Conservation (phyloP, 2,797 vertebrate genomes). For the Sebastes goodei region DNA sequence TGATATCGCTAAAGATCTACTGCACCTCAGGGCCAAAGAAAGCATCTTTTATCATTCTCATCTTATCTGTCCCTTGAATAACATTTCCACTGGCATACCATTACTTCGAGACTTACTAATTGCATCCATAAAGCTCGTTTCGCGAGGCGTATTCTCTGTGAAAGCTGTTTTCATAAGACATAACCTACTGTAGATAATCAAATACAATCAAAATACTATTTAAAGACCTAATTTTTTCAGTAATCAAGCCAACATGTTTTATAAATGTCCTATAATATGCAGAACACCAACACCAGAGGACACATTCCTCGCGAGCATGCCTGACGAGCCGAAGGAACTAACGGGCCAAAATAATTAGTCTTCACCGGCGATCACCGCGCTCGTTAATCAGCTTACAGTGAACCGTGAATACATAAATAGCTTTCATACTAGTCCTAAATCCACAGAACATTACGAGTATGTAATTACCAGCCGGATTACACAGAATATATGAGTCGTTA, state of each 20-base stretch:
- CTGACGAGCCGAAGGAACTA: slow-evolving; percentile 57
- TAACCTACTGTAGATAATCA: slow-evolving; percentile 17
- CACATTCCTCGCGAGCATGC: slow-evolving; percentile 29
- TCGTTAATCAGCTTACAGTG: slow-evolving; percentile 71
- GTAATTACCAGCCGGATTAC: slow-evolving; percentile 58
- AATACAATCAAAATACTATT: slow-evolving; percentile 34
- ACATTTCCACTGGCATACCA: slow-evolving; percentile 8
- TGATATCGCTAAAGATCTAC: slow-evolving; percentile 28
- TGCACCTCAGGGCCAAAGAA: slow-evolving; percentile 19
- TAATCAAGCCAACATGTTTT: slow-evolving; percentile 41
- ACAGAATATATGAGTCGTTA: slow-evolving; percentile 17
- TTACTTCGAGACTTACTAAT: slow-evolving; percentile 29
- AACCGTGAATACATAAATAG: slow-evolving; percentile 63
- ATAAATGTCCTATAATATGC: slow-evolving; percentile 49
- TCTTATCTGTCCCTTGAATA: slow-evolving; percentile 35
- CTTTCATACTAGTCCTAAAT: slow-evolving; percentile 48
- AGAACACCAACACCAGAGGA: slow-evolving; percentile 41
- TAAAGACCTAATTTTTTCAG: not conserved
- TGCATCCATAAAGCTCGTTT: slow-evolving; percentile 11
- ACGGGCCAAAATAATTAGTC: slow-evolving; percentile 69
- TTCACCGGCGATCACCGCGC: slow-evolving; percentile 54
- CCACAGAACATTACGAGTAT: slow-evolving; percentile 55
- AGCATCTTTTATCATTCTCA: slow-evolving; percentile 26
- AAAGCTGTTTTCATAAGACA: slow-evolving; percentile 6
- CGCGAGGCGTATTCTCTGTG: not conserved